Percentiles rank a stretch among this genome's conserved stretches.
These are phyloP conservation scores for Caenorhabditis angaria DNA, from an alignment of 2,888 invertebrate species.

Conservation along the genomic window DNA sequence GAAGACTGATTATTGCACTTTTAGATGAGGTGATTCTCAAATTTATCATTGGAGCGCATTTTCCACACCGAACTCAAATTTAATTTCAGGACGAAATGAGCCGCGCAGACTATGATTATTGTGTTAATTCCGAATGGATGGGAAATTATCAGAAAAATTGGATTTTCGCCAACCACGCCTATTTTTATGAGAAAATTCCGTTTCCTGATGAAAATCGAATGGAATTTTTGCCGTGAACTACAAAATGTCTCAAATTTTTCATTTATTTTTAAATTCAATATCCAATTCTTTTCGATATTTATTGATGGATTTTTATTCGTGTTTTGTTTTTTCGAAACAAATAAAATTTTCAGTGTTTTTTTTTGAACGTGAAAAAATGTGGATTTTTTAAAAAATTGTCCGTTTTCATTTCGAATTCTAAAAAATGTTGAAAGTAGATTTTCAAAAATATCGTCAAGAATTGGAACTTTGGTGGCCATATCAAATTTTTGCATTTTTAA, in stretches of 20 bases:
- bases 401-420: not conserved
- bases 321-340: not conserved
- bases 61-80: not conserved
- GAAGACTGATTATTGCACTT: constrained; percentile 38
- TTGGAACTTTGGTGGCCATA: constrained; percentile 34
- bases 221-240: not conserved
- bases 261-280: constrained; percentile 2
- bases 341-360: not conserved
- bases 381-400: too few species aligned
- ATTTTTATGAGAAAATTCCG: constrained; percentile 38
- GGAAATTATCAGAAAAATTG: constrained; percentile 42
- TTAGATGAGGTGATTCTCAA: constrained; percentile 32
- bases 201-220: not conserved
- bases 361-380: too few species aligned
- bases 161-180: constrained; percentile 50
- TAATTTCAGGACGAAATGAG: constrained; percentile 33
- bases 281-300: not conserved
- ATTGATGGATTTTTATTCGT: not conserved
- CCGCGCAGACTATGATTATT: constrained; percentile 52
- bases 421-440: constrained; percentile 33
- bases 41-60: constrained; percentile 1
- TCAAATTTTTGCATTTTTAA: constrained; percentile 16
- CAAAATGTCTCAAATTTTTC: not conserved
- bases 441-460: constrained; percentile 26
- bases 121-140: constrained; percentile 56